A percentile compares a stretch with the other conserved stretches of the same genome.
These are phyloP conservation scores for Bilobella aurantiaca DNA, from an alignment of 1,140 invertebrate genomes.

Conservation along the genomic window DNA sequence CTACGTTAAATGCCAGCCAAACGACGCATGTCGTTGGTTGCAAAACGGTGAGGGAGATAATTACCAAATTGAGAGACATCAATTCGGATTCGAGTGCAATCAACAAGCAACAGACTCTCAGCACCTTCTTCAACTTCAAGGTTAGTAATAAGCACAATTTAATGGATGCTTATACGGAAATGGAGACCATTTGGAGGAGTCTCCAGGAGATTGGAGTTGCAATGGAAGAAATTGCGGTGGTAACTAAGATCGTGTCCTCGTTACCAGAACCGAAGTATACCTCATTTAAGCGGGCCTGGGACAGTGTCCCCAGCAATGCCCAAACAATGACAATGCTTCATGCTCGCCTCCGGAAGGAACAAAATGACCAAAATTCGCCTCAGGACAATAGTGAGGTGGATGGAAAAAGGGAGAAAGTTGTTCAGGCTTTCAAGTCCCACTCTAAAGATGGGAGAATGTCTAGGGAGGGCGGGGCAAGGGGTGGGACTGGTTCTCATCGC, in stretches of 20 bases:
- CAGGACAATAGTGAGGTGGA: too few species aligned
- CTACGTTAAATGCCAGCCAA: background rate
- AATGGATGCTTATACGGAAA: background rate
- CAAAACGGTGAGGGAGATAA: background rate
- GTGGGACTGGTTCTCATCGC: too few species aligned
- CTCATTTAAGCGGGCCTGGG: background rate
- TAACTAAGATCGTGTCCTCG: background rate
- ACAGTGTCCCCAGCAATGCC: background rate
- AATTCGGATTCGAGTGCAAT: background rate
- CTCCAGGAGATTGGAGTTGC: background rate
- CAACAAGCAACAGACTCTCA: background rate
- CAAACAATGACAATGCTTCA: background rate
- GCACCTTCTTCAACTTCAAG: background rate
- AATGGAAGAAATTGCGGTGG: background rate
- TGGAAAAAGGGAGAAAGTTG: too few species aligned
- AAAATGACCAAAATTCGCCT: background rate
- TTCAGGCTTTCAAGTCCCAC: too few species aligned
- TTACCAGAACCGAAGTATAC: background rate
- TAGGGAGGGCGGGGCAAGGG: too few species aligned
- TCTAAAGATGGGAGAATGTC: too few species aligned
- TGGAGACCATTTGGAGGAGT: background rate
- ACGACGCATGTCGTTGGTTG: background rate
- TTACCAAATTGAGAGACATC: background rate
- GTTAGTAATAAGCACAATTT: background rate
- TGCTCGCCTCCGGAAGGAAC: background rate